Conservation (phyloP, 2,888 invertebrate genomes). For the Myathropa florea region DNA sequence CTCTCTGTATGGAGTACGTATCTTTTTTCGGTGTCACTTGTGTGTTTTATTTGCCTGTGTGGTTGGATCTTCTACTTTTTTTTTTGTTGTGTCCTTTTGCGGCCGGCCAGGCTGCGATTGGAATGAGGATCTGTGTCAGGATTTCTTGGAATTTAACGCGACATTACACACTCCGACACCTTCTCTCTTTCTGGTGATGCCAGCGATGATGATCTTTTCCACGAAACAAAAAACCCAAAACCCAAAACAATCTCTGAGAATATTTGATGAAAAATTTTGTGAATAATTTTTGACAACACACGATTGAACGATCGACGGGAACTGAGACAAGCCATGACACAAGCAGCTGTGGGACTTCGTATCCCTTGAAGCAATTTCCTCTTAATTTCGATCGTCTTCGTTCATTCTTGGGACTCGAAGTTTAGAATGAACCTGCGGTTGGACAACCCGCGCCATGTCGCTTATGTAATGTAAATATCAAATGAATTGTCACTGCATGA, state of each 20-base stretch:
- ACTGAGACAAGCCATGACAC: constrained; percentile 7
- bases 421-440: constrained; percentile 64
- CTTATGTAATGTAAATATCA: constrained; percentile 69
- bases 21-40: constrained; percentile 72
- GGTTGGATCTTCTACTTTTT: constrained; percentile 55
- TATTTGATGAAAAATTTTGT: constrained; percentile 70
- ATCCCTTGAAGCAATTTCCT: constrained; percentile 42
- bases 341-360: constrained; percentile 68
- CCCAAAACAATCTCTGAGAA: neutral
- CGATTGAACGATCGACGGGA: constrained; percentile 67
- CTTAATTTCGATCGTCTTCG: constrained; percentile 49
- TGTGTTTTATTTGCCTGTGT: constrained; percentile 70
- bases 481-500: constrained; percentile 71
- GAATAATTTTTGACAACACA: constrained; percentile 70
- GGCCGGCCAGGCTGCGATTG: constrained; percentile 53
- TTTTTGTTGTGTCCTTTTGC: constrained; percentile 74
- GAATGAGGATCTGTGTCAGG: constrained; percentile 70
- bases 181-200: constrained; percentile 29
- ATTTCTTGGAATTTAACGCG: constrained; percentile 71
- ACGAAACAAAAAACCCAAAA: constrained; percentile 36
- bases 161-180: constrained; percentile 71
- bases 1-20: constrained; percentile 27
- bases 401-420: constrained; percentile 44
- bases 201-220: constrained; percentile 63
- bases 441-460: constrained; percentile 52